Conservation (phyloP, 2,888 invertebrate genomes). For the Oscheius onirici region DNA sequence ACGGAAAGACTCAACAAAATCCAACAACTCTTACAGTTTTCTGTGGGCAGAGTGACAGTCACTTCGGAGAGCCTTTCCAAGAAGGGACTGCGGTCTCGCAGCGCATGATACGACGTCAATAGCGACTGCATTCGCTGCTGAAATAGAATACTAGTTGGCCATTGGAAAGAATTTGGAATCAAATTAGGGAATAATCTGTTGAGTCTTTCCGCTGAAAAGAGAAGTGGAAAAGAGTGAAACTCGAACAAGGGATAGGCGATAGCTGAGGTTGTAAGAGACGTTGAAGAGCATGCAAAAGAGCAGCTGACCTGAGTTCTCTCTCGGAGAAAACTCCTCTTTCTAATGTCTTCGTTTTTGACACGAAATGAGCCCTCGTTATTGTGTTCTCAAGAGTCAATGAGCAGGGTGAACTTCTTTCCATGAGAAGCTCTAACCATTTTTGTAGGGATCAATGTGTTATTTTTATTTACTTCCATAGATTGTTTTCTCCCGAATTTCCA, state of each 20-base stretch:
- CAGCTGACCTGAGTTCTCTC: neutral
- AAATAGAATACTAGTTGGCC: slow-evolving; percentile 4
- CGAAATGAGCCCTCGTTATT: neutral
- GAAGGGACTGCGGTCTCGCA: slow-evolving; percentile 18
- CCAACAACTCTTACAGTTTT: neutral
- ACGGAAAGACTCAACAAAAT: neutral
- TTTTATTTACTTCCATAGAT: too few relatives aligned
- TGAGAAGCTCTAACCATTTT: too few relatives aligned
- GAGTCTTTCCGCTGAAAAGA: neutral
- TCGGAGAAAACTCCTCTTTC: neutral
- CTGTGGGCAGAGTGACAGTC: neutral
- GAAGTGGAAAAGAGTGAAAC: neutral
- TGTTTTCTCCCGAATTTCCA: too few relatives aligned
- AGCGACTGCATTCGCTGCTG: slow-evolving; percentile 33
- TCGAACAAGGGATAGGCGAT: neutral
- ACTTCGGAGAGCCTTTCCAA: slow-evolving; percentile 28
- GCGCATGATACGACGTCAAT: slow-evolving; percentile 31
- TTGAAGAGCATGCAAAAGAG: neutral
- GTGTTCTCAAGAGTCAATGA: too few relatives aligned
- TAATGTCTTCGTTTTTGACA: neutral
- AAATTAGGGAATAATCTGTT: slow-evolving; percentile 13
- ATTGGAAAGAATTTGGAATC: neutral
- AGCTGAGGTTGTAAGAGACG: neutral
- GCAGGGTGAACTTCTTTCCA: too few relatives aligned
- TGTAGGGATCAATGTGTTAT: too few relatives aligned